A percentile compares a stretch with the other conserved stretches of the same genome.
Conservation (phyloP, 2,113 vertebrate genomes). For the Clinocottus analis region DNA sequence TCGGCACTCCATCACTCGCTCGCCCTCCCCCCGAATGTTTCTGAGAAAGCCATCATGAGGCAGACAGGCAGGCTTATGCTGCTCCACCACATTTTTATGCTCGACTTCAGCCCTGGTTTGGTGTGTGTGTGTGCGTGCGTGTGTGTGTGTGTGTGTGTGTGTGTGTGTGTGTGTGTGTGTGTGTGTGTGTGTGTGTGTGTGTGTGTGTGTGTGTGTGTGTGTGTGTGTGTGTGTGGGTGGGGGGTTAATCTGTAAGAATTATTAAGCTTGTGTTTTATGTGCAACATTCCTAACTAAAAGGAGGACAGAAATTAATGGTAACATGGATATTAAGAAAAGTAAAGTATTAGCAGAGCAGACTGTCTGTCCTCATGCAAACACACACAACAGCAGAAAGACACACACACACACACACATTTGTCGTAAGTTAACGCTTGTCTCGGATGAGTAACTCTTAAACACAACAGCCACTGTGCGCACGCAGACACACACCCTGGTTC, state of each 20-base stretch:
- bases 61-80: conserved; percentile 59
- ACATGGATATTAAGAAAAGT: conserved; percentile 27
- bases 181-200: conserved; percentile 4
- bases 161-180: not conserved
- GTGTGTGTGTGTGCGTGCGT: too few species aligned
- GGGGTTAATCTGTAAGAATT: conserved; percentile 43
- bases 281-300: conserved; percentile 40
- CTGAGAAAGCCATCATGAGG: conserved; percentile 74
- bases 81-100: conserved; percentile 59
- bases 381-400: not conserved
- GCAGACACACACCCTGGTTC: conserved; percentile 11
- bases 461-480: conserved; percentile 10
- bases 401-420: not conserved
- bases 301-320: conserved; percentile 40
- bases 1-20: conserved; percentile 32
- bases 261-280: conserved; percentile 56
- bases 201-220: not conserved
- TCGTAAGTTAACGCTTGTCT: conserved; percentile 28
- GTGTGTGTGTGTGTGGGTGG: conserved; percentile 17
- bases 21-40: conserved; percentile 33
- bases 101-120: conserved; percentile 19
- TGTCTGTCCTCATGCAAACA: not conserved
- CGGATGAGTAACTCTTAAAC: conserved; percentile 29
- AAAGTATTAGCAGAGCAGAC: not conserved
- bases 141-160: conserved; percentile 13